Evolutionary conservation across 2,888 invertebrate genomes (phyloP), one percentile per base, ranked within the genome.

Genomic region (Morpho achilles): DNA sequence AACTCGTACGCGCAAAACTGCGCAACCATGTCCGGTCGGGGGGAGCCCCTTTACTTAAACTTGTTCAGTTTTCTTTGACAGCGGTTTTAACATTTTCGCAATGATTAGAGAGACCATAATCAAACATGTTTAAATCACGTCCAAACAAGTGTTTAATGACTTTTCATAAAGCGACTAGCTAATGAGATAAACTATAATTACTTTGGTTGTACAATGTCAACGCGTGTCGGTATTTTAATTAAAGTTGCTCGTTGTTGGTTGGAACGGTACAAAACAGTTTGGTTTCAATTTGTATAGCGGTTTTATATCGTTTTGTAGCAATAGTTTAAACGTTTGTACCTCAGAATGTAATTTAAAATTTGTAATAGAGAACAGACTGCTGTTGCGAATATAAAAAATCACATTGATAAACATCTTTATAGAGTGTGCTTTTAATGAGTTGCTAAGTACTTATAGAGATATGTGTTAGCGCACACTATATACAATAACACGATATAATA

Each of bases 281-380:
- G 57, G 63, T 74, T 74, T 68, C 73, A 74, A 74, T 79, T 74
- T 76, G 69, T 72, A 67, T 68, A 67, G 72, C 60, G 74, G 73
- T 75, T 61, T 46, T 50, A 48, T 50, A 49, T 52, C 32, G 32
- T 32, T 32, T 32, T 32, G 32, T 32, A 32, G 32, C 32, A 32
- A 32, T 32, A 32, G 32, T 32, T 32, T 32, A 32, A 32, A 32
- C 32, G 32, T 32, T 32, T 32, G 32, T 43, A 9, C 43, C 8
- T 43, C 43, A 9, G 43, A 43, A 43, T 43, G 3, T n/a, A 43
- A 9, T 9, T 43, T 4, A 43, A 43, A 43, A 43, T 6, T 43
- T 9, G 9, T 43, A 9, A 43, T 43, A 32, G 32, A 5, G 5
- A 32, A 32, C 32, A 32, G 32, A 32, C 32, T 5, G 32, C 32